These are phyloP conservation scores for Rallus limicola DNA, from an alignment of 2,113 vertebrate genomes.

Conservation along the genomic window DNA sequence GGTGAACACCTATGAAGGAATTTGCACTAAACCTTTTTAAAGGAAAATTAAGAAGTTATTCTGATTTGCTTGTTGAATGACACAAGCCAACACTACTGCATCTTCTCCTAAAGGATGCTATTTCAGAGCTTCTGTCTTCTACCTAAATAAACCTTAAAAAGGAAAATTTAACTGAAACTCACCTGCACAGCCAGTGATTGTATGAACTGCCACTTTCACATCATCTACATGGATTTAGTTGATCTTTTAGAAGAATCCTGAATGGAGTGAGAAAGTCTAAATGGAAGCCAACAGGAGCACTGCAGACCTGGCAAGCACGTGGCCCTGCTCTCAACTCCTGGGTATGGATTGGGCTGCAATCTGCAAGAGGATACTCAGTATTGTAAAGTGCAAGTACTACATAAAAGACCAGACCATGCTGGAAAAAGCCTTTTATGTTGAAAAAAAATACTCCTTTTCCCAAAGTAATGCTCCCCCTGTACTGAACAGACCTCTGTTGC, in stretches of 20 bases:
- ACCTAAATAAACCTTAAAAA: conserved; percentile 6
- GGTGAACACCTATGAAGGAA: background rate
- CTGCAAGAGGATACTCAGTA: conserved; percentile 13
- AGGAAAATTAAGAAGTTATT: background rate
- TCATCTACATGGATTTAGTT: conserved; percentile 56
- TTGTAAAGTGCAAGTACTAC: background rate
- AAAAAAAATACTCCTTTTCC: background rate
- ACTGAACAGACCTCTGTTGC: background rate
- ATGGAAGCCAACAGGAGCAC: background rate
- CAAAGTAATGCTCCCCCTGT: background rate
- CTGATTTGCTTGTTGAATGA: background rate
- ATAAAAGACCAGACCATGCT: background rate
- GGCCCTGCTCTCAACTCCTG: background rate
- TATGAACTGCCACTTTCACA: conserved; percentile 53
- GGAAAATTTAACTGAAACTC: conserved; percentile 53
- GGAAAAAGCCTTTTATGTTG: background rate
- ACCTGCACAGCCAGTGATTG: conserved; percentile 72
- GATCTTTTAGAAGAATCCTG: conserved; percentile 20
- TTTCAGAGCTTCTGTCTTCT: background rate
- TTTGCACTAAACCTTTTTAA: conserved; percentile 21
- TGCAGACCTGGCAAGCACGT: background rate
- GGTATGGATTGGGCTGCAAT: background rate
- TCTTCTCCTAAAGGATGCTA: background rate
- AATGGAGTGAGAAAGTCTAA: background rate
- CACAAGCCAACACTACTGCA: background rate